Evolutionary conservation across 2,113 vertebrate genomes (phyloP), one percentile per base, ranked within the genome.

Genomic region (Speoplatyrhinus poulsoni): DNA sequence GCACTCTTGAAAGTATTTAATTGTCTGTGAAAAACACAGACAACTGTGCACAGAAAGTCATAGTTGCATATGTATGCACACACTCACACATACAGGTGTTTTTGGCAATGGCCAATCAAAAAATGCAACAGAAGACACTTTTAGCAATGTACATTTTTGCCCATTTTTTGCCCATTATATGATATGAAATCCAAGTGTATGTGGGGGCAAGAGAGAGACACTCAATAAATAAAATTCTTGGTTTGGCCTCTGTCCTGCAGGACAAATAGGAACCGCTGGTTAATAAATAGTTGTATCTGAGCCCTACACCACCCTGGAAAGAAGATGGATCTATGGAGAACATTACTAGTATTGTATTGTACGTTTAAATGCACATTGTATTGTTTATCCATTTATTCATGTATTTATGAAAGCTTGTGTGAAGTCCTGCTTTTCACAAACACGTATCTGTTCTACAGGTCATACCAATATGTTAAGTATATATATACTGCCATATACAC

Each of bases 141-240:
- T 60, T 79, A 76, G 55, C 13, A 3, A 59, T 75, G 50, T 60
- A 60, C 47, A 62, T 26, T 60, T 75, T 52, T 75, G 50, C 58
- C 61, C 47, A 62, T 26, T 60, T 75, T 52, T 63, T 67, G 58
- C 67, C 62, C 68, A 36, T 65, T 62, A 72, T 86, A 80, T 10
- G 26, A 76, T 63, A 77, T 84, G 75, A 56, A 72, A 41, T 69
- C 81, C 68, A 69, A 49, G 71, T 60, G 36, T 66, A 72, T 69
- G 48, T 9, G 19, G 54, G 15, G 73, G 66, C 64, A 55, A 78
- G 13, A 79, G 33, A 65, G 65, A 84, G 62, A 69, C 69, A 64
- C 69, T 86, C 87, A 88, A 85, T 77, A 82, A 65, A 84, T 80
- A 68, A 73, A 85, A 84, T 84, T 66, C 60, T 68, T 8, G 59